Percentiles rank a stretch among this genome's conserved stretches.
These are phyloP conservation scores for Philopotamus ludificatus DNA, from an alignment of 1,140 invertebrate genomes.

Conservation along the genomic window DNA sequence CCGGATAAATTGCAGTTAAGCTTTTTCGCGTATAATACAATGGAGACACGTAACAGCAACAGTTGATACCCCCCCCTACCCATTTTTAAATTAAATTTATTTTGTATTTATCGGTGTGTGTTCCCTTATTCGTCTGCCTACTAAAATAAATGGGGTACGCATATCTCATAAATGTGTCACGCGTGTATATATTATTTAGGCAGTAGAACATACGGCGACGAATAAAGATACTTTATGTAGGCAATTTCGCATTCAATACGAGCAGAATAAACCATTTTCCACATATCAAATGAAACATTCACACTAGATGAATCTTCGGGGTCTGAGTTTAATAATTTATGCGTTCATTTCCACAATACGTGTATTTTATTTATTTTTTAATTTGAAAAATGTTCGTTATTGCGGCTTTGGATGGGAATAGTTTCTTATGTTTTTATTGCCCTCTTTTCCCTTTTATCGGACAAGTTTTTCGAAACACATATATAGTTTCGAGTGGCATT, in stretches of 20 bases:
- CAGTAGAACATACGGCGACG: background rate
- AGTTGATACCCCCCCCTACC: no score
- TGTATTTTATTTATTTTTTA: background rate
- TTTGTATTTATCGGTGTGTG: no score
- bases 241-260: background rate
- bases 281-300: background rate
- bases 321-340: no score
- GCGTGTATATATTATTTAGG: background rate
- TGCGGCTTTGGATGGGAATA: background rate
- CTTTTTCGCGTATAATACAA: no score
- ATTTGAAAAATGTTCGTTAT: background rate
- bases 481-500: background rate
- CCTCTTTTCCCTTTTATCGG: background rate
- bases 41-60: no score
- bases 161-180: no score
- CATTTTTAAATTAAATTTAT: no score
- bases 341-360: background rate
- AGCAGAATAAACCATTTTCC: slow-evolving; percentile 2
- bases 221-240: background rate
- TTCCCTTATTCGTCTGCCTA: no score
- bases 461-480: slow-evolving; percentile 1
- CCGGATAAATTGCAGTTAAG: no score
- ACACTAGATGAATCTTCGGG: background rate
- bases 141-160: no score
- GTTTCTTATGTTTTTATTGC: background rate